phyloP scores from a whole-genome alignment of 2,113 vertebrate genomes.

The Aix galericulata region DNA sequence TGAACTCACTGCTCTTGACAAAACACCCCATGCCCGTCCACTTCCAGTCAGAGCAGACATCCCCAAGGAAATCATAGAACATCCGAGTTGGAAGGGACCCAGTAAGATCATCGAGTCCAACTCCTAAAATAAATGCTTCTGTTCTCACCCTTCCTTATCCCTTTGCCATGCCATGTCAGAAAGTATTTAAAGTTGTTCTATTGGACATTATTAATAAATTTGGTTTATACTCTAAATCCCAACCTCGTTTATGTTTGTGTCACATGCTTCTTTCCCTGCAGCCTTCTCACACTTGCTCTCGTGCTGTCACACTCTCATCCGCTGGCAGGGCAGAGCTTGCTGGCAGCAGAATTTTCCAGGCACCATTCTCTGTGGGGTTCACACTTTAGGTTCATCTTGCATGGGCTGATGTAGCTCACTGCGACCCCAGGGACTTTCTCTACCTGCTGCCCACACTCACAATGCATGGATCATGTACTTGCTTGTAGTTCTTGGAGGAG shows the following conservation, averaged over 20 bases:
- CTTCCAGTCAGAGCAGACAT: not conserved
- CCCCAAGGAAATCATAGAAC: not conserved
- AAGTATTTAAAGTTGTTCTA: not conserved
- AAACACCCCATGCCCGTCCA: not conserved
- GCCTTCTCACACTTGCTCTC: not conserved
- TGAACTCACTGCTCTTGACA: not conserved
- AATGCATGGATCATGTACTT: fast-evolving
- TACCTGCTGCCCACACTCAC: not conserved
- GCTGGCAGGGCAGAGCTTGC: not conserved
- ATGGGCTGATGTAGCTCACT: not conserved
- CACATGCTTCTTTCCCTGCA: not conserved
- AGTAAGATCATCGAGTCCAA: too few relatives aligned
- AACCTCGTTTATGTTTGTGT: not conserved
- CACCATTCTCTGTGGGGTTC: not conserved
- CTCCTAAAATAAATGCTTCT: not conserved
- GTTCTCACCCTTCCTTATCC: not conserved
- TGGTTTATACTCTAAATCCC: constrained; percentile 16
- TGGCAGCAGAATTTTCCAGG: not conserved
- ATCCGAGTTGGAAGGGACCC: too few relatives aligned
- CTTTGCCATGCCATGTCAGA: not conserved
- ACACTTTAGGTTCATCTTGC: not conserved
- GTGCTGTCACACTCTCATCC: not conserved
- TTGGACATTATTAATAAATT: constrained; percentile 43
- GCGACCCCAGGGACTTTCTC: not conserved
- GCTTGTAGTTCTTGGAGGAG: not conserved